Evolutionary conservation across 1,140 invertebrate species (phyloP), one percentile per base, ranked within the genome.

Genomic region (Zaprionus lachaisei): DNA sequence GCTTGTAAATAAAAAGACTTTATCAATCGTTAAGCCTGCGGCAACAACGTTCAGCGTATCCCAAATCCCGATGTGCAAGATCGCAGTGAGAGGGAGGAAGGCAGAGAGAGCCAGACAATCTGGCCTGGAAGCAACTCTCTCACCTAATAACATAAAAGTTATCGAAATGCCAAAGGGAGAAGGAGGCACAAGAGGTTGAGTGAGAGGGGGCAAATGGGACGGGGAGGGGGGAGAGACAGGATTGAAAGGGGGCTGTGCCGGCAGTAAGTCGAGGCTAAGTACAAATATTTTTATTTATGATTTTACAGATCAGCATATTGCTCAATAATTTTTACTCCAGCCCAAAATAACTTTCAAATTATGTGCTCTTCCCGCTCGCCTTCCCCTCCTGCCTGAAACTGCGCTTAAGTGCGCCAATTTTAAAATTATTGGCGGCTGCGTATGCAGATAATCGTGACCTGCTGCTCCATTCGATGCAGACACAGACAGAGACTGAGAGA

Each of bases 281-380:
- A 81, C 85, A 89, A 89, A 89, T 89, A 89, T 89, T 89, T 89
- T 90, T 89, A 89, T 89, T 89, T 89, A 89, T 89, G 85, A 90
- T 89, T 89, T 89, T 89, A 89, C 85, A 89, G 85, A 89, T 89
- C 85, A 89, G 85, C 85, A 89, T 89, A 89, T 89, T 90, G 85
- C 85, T 89, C 85, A 90, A 89, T 89, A 89, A 89, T 91, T 89
- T 89, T 79, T 77, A 65, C 81, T 67, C 76, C 75, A 69, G 71
- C 65, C 56, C 55, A 80, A 89, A 89, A 89, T 89, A 89, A 89
- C 85, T 89, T 89, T 89, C 72, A 90, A 89, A 89, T 89, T 89
- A 89, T 80, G 57, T 57, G 55, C 5, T 28, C 15, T 20, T 17
- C 41, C n/a, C 6, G 4, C 28, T 2, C 3, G 11, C 14, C 17